These are phyloP conservation scores for Trachops cirrhosus DNA, from an alignment of 2,797 vertebrate genomes.

Conservation along the genomic window DNA sequence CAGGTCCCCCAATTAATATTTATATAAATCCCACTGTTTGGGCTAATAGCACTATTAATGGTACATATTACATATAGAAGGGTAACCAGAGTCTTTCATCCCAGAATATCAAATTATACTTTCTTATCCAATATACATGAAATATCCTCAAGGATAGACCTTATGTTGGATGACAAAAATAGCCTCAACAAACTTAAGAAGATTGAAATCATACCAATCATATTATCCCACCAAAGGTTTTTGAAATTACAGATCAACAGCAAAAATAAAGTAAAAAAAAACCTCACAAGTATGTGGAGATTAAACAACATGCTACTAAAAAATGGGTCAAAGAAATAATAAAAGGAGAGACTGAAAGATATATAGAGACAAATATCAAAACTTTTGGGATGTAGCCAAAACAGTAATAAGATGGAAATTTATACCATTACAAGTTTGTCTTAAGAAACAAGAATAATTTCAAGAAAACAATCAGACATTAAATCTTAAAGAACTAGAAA, in stretches of 20 bases:
- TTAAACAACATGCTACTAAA: not conserved
- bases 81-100: not conserved
- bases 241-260: not conserved
- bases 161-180: not conserved
- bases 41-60: conserved; percentile 35
- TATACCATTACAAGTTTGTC: not conserved
- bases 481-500: not conserved
- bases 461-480: not conserved
- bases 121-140: not conserved
- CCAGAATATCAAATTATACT: not conserved
- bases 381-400: no score
- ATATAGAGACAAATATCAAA: not conserved
- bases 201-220: not conserved
- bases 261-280: not conserved
- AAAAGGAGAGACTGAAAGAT: not conserved
- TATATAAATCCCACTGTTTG: conserved; percentile 22
- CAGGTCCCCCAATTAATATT: not conserved
- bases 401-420: not conserved
- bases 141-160: not conserved
- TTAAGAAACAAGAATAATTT: not conserved
- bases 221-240: not conserved
- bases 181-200: not conserved
- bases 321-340: not conserved
- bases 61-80: conserved; percentile 27
- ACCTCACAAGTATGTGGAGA: not conserved